These are phyloP conservation scores for Coreoperca whiteheadi DNA, from an alignment of 2,113 vertebrate genomes.

Conservation along the genomic window DNA sequence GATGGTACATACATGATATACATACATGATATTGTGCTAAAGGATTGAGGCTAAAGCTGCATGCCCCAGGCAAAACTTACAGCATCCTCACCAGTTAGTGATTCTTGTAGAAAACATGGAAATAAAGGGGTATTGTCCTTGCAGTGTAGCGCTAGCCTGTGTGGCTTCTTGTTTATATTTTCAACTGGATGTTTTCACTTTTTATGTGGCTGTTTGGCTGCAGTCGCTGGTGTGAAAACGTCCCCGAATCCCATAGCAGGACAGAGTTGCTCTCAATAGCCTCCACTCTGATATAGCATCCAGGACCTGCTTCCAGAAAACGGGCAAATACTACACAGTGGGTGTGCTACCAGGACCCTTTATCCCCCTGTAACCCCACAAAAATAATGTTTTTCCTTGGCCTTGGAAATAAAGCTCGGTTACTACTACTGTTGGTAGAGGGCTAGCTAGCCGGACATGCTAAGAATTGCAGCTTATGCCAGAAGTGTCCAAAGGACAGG, in stretches of 20 bases:
- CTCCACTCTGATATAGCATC: neutral
- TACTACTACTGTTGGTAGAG: neutral
- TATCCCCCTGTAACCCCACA: neutral
- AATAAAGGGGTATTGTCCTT: too few species aligned
- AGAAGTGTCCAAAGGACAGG: neutral
- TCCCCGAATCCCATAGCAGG: neutral
- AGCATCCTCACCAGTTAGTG: too few species aligned
- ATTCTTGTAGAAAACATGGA: too few species aligned
- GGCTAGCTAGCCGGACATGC: neutral
- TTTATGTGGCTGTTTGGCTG: neutral
- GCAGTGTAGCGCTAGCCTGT: too few species aligned
- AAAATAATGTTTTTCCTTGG: neutral
- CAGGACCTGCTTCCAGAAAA: neutral
- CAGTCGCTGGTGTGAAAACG: neutral
- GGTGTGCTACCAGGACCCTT: too few species aligned
- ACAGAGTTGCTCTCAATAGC: neutral
- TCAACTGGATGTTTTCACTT: neutral
- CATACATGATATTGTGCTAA: too few species aligned
- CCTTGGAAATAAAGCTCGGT: too few species aligned
- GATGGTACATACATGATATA: too few species aligned
- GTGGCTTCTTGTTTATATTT: too few species aligned
- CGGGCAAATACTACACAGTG: too few species aligned
- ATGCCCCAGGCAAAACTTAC: too few species aligned
- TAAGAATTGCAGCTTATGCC: neutral
- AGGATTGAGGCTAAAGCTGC: too few species aligned